Percentiles rank a stretch among this genome's conserved stretches.
Evolutionary conservation across 2,113 vertebrate genomes (phyloP).

Genomic region (Emydocephalus ijimae): DNA sequence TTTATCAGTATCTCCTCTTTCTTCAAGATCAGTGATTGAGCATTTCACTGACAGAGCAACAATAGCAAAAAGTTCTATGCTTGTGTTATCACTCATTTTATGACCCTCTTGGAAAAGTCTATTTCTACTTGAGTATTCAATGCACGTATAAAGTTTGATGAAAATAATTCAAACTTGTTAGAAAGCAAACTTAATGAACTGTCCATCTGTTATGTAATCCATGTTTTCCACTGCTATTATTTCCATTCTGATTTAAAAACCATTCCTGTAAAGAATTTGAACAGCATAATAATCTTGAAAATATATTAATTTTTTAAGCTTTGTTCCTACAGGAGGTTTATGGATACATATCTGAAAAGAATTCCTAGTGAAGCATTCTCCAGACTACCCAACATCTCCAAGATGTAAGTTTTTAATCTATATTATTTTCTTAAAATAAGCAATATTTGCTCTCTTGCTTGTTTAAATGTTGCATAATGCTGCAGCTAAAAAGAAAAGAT

Average conservation of each 20-base stretch:
- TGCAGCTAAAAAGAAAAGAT: background rate
- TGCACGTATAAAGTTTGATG: background rate
- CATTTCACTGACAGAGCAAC: background rate
- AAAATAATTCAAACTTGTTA: background rate
- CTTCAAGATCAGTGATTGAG: background rate
- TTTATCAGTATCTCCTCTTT: background rate
- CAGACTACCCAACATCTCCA: constrained; percentile 88
- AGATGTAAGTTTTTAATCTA: constrained; percentile 83
- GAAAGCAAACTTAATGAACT: background rate
- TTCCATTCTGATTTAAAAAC: background rate
- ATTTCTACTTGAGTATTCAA: background rate
- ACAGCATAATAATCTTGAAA: constrained; percentile 21
- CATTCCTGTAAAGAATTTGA: background rate
- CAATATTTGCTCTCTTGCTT: background rate
- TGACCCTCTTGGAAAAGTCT: background rate
- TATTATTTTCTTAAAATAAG: constrained; percentile 4
- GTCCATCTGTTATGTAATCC: background rate
- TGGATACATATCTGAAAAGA: constrained; percentile 83
- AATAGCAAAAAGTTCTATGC: background rate
- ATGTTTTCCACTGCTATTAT: background rate
- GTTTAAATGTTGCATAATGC: background rate
- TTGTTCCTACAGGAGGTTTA: constrained; percentile 78
- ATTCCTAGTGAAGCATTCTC: constrained; percentile 82
- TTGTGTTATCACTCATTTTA: background rate
- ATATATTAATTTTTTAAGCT: constrained; percentile 26